Conservation (phyloP, 2,797 vertebrate genomes). For the Vultur gryphus region DNA sequence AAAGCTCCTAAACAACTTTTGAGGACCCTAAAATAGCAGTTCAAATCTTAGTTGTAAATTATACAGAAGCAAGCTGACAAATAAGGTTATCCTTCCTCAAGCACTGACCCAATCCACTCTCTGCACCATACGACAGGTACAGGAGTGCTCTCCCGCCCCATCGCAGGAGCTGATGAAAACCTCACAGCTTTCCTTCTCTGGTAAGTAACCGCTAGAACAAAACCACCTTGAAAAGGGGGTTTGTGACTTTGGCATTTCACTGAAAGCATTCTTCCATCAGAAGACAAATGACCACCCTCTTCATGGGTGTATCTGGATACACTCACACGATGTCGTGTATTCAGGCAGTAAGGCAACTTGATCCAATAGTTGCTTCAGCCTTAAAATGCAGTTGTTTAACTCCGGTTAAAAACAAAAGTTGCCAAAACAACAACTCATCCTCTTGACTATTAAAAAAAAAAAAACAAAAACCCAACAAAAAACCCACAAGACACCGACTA, state of each 20-base stretch:
- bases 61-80: neutral
- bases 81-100: neutral
- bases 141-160: neutral
- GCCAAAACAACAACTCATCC: neutral
- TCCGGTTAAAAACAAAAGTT: neutral
- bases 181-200: neutral
- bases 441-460: neutral
- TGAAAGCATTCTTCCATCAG: neutral
- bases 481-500: neutral
- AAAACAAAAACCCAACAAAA: no score
- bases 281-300: neutral
- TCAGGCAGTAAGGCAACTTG: neutral
- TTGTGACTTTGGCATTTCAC: neutral
- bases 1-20: neutral
- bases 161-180: neutral
- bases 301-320: neutral
- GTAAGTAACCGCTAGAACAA: neutral
- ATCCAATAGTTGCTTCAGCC: neutral
- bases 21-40: neutral
- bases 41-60: neutral
- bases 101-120: neutral
- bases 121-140: rapidly evolving
- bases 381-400: neutral
- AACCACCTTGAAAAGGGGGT: neutral
- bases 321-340: rapidly evolving